Evolutionary conservation across 2,797 vertebrate genomes (phyloP), one percentile per base, ranked within the genome.

Genomic region (Labeo calbasu): DNA sequence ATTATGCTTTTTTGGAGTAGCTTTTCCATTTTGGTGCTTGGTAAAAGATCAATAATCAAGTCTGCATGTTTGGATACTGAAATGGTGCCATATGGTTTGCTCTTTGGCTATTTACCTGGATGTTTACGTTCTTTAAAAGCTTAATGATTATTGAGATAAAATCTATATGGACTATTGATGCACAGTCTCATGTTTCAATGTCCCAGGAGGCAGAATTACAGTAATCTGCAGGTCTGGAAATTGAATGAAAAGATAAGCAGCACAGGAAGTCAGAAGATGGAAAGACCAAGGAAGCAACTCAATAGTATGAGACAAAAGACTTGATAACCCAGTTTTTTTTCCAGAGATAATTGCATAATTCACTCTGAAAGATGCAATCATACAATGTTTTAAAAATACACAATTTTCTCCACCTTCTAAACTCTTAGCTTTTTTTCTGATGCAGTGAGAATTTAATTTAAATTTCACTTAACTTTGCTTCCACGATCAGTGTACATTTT

Each of bases 251-350:
- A 96, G 89, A 61, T 95, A 92, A 81, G 94, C 85, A 97, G 94
- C 71, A 93, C 95, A 57, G 36, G 55, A 81, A 87, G 94, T 57
- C 86, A 96, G 46, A 65, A 53, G 46, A 51, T 19, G 21, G 88
- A 65, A 6, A 96, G 87, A 80, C 95, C 43, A 13, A 96, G 79
- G 94, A 87, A 79, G 95, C 92, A 85, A 94, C 91, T 0, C 95
- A 96, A 89, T 97, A 94, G 69, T 93, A 93, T 48, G 93, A 89
- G 85, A 96, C 91, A 89, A 98, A 93, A 89, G 36, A 65, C 50
- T 12, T 51, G 71, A 66, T 57, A 55, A 8, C 25, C 50, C 57
- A 50, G 61, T 50, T 36, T 61, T 23, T 61, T 65, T 12, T 68
- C 15, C 15, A 66, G 23, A 23, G 5, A 19, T 79, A 79, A 63